Percentiles rank a stretch among this genome's conserved stretches.
phyloP scores from a whole-genome alignment of 1,140 invertebrate species.

The Eueides isabella region DNA sequence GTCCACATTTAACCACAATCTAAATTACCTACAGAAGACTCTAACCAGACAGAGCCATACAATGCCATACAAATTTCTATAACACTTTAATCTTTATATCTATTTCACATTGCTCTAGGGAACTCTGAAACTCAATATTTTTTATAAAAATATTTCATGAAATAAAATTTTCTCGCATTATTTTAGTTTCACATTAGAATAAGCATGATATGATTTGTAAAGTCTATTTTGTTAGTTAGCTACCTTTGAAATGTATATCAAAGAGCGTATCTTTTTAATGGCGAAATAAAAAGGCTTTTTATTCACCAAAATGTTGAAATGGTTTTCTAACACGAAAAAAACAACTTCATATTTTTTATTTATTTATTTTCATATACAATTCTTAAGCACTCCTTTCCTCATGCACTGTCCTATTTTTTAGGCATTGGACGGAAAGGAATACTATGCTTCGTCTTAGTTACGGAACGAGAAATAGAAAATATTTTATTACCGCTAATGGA shows the following conservation, averaged over 20 bases:
- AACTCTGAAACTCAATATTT: background rate
- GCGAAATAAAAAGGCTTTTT: background rate
- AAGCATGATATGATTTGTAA: background rate
- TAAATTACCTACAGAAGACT: no score
- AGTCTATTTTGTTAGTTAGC: conserved; percentile 12
- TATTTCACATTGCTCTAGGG: background rate
- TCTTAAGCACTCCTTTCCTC: no score
- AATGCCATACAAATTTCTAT: no score
- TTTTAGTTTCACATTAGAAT: conserved; percentile 10
- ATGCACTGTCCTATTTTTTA: no score
- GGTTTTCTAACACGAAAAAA: background rate
- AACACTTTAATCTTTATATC: no score
- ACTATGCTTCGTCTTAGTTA: no score
- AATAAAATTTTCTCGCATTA: background rate
- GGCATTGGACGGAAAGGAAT: no score
- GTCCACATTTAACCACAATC: no score
- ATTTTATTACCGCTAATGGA: no score
- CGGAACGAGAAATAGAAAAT: no score
- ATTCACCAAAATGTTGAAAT: background rate
- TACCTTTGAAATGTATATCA: conserved; percentile 8
- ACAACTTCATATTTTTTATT: background rate
- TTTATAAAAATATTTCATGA: background rate
- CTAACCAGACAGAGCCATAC: no score
- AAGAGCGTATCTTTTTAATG: conserved; percentile 12
- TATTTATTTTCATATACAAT: background rate